These are phyloP conservation scores for Sarcophaga rosellei DNA, from an alignment of 2,888 invertebrate genomes.

Conservation along the genomic window DNA sequence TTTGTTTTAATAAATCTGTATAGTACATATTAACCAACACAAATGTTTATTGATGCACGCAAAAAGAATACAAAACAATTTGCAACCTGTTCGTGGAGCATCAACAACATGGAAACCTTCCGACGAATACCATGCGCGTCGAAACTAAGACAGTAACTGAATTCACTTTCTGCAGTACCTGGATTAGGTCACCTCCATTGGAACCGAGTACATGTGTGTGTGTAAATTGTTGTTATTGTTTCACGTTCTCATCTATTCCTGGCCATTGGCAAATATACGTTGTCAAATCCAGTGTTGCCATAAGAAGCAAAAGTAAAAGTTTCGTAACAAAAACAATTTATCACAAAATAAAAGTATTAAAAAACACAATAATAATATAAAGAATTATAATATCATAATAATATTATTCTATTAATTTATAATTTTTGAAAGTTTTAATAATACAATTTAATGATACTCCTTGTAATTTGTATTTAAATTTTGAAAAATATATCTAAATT, in stretches of 20 bases:
- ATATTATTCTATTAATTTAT: too few relatives aligned
- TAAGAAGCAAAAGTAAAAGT: too few relatives aligned
- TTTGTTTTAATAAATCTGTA: constrained; percentile 5
- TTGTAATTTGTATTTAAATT: too few relatives aligned
- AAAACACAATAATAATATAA: too few relatives aligned
- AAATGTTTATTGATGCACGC: constrained; percentile 54
- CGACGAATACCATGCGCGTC: constrained; percentile 73
- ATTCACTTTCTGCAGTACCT: constrained; percentile 78
- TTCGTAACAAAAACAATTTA: constrained; percentile 8
- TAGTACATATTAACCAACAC: constrained; percentile 34
- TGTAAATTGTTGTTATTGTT: constrained; percentile 47
- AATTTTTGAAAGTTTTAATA: too few relatives aligned
- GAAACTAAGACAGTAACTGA: constrained; percentile 79
- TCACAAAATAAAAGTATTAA: constrained; percentile 31
- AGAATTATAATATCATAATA: too few relatives aligned
- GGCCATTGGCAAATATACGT: not conserved
- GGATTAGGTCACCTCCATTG: constrained; percentile 77
- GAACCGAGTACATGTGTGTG: constrained; percentile 35
- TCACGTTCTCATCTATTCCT: constrained; percentile 56
- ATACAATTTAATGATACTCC: too few relatives aligned
- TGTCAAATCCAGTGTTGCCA: too few relatives aligned
- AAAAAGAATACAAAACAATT: constrained; percentile 59
- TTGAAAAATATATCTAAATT: too few relatives aligned
- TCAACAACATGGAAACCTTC: constrained; percentile 62
- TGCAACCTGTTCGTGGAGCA: constrained; percentile 58